Percentiles rank a stretch among this genome's conserved stretches.
Conservation (phyloP, 1,140 invertebrate species). For the Leptopilina boulardi region DNA sequence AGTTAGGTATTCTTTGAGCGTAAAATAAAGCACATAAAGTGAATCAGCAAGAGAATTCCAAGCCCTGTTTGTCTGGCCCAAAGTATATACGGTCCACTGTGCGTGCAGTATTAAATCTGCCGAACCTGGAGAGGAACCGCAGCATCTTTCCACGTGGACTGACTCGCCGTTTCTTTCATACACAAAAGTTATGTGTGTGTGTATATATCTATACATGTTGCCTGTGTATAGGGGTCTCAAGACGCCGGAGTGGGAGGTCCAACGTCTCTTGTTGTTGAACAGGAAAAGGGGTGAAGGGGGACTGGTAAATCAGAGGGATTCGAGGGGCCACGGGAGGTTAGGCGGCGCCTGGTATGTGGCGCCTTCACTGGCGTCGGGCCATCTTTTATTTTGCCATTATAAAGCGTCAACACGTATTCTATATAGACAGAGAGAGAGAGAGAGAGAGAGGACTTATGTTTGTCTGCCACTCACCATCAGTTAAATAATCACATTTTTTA, state of each 20-base stretch:
- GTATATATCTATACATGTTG: neutral
- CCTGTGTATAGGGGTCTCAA: neutral
- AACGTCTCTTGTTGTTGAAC: neutral
- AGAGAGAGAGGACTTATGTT: slow-evolving; percentile 45
- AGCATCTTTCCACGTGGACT: neutral
- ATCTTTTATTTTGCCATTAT: slow-evolving; percentile 70
- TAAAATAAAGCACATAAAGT: neutral
- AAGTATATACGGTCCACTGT: neutral
- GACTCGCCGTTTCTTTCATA: neutral
- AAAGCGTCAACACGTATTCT: slow-evolving; percentile 64
- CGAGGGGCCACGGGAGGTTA: slow-evolving; percentile 50
- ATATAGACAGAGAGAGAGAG: slow-evolving; percentile 52
- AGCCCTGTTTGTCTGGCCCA: slow-evolving; percentile 3
- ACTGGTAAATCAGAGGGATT: slow-evolving; percentile 2
- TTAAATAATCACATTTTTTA: neutral
- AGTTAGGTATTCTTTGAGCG: slow-evolving; percentile 10
- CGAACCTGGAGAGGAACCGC: slow-evolving; percentile 22
- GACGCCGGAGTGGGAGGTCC: neutral
- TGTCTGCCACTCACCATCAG: neutral
- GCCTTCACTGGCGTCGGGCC: slow-evolving; percentile 71
- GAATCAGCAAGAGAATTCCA: slow-evolving; percentile 3
- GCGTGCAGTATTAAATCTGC: neutral
- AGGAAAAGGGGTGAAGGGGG: neutral
- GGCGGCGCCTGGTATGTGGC: slow-evolving; percentile 73
- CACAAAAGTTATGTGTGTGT: neutral